Conservation (phyloP, 2,113 vertebrate species). For the Hippocampus guttulatus region DNA sequence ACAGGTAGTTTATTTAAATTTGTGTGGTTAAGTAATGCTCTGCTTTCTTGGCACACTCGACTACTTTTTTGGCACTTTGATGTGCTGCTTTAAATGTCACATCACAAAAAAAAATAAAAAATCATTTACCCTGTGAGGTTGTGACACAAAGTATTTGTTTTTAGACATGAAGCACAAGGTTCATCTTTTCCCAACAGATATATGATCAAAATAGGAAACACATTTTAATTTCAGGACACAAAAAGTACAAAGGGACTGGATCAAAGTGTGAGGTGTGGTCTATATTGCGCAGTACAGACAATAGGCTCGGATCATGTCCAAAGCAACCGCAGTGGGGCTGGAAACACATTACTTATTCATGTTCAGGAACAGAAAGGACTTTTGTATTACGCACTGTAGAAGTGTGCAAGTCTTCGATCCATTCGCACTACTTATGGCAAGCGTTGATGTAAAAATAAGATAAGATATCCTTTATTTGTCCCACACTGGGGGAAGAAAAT, state of each 20-base stretch:
- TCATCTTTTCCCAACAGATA: constrained; percentile 4
- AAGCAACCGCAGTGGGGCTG: constrained; percentile 13
- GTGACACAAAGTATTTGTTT: constrained; percentile 17
- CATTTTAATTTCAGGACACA: neutral
- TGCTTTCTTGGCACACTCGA: no score
- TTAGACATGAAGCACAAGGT: neutral
- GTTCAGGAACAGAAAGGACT: neutral
- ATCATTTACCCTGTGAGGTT: constrained; percentile 9
- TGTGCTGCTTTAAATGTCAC: constrained; percentile 11
- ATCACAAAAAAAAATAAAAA: neutral
- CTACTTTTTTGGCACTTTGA: neutral
- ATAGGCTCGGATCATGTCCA: constrained; percentile 32
- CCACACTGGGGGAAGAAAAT: no score
- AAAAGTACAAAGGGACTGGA: neutral
- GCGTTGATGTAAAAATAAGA: neutral
- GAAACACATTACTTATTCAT: constrained; percentile 42
- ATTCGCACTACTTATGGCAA: neutral
- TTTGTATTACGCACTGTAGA: neutral
- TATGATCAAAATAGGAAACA: constrained; percentile 22
- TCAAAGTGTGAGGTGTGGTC: constrained; percentile 17
- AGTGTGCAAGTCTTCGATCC: constrained; percentile 5
- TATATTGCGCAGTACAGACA: constrained; percentile 11
- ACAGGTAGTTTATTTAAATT: no score
- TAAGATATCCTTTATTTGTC: no score
- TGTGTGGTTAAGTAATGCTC: no score